Conservation (phyloP, 2,888 invertebrate genomes). For the Ceratothoa steindachneri region DNA sequence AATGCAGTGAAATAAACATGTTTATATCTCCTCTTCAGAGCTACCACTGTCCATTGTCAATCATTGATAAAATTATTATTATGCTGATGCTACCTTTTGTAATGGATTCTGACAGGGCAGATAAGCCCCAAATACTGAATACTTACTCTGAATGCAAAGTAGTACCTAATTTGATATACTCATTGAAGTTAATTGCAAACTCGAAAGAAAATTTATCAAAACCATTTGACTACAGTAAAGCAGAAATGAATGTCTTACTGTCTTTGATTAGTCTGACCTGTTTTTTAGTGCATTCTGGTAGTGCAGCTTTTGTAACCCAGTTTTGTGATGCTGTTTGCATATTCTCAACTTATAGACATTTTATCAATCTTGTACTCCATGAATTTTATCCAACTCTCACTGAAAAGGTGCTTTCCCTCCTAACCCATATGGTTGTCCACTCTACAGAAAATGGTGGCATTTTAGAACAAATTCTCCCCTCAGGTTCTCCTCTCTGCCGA, state of each 20-base stretch:
- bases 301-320: not conserved
- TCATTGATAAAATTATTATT: constrained; percentile 37
- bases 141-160: constrained; percentile 38
- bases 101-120: constrained; percentile 26
- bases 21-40: constrained; percentile 41
- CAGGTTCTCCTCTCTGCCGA: constrained; percentile 18
- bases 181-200: constrained; percentile 36
- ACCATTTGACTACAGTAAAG: not conserved
- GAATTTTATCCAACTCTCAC: not conserved
- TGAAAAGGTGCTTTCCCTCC: not conserved
- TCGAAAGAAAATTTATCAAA: constrained; percentile 21
- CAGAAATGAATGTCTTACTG: not conserved
- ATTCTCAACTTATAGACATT: not conserved
- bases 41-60: constrained; percentile 34
- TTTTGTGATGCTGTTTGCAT: constrained; percentile 10
- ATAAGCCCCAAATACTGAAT: constrained; percentile 23
- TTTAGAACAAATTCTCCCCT: constrained; percentile 33
- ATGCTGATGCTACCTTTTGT: constrained; percentile 40
- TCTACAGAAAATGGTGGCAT: not conserved
- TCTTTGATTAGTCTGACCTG: not conserved
- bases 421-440: not conserved
- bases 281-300: not conserved
- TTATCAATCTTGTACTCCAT: not conserved
- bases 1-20: constrained; percentile 36
- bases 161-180: constrained; percentile 37